A percentile compares a stretch with the other conserved stretches of the same genome.
Conservation (phyloP, 1,140 invertebrate species). For the Heliothis virescens region DNA sequence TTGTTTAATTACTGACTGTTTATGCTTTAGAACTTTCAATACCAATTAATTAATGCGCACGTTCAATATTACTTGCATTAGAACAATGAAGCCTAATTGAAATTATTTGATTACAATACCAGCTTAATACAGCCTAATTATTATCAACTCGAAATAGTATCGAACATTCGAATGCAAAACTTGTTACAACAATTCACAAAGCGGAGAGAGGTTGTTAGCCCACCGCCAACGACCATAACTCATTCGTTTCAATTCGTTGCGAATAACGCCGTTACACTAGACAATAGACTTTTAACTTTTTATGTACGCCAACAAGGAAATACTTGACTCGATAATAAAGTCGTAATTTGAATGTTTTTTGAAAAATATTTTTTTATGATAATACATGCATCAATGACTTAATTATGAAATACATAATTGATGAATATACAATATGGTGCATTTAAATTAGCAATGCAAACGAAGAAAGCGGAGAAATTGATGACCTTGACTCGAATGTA, state of each 20-base stretch:
- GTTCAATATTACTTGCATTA: too few species aligned
- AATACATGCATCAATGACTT: background rate
- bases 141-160: too few species aligned
- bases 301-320: constrained; percentile 6
- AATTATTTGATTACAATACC: too few species aligned
- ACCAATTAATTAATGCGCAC: too few species aligned
- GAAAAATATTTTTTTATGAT: constrained; percentile 2
- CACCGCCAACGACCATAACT: constrained; percentile 6
- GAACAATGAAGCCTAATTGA: too few species aligned
- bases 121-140: too few species aligned
- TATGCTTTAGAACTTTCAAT: background rate
- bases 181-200: constrained; percentile 8
- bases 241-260: constrained; percentile 20
- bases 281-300: constrained; percentile 28
- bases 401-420: constrained; percentile 14
- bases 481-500: constrained; percentile 34
- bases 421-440: background rate
- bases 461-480: constrained; percentile 41
- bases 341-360: constrained; percentile 10
- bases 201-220: constrained; percentile 13
- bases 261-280: constrained; percentile 4
- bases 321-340: constrained; percentile 5
- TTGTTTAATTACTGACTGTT: background rate
- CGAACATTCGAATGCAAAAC: background rate
- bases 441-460: constrained; percentile 33